Base-by-base conservation (phyloP, 2,113 vertebrate genomes). In the Lontra canadensis region DNA sequence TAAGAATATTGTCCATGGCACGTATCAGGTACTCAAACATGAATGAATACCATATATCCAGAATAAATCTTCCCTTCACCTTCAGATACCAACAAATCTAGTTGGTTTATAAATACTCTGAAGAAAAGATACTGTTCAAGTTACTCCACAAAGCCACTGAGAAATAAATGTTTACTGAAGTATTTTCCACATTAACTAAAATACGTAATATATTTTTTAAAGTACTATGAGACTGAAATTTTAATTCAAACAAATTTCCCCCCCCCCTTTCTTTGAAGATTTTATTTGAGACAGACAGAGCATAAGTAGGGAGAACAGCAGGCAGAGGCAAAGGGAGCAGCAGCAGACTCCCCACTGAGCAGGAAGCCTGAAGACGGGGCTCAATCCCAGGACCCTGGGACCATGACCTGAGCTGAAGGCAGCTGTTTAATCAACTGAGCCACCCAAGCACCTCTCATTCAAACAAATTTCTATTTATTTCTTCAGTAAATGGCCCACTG, bases 21-120 rank as follows among this genome's bases (percentile, higher is more conserved):
- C 4, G 13, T 23, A 78, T 12, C 52, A 47, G 42, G 14, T 52
- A 90, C 36, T 95, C 44, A 93, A 88, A 92, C 25, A 63, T 82
- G 74, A 92, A 90, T 78, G 36, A 81, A 61, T 52, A 88, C 29
- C 18, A 31, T n/a, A 94, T 23, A 67, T 6, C 10, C 34, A 91
- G n/a, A 94, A 78, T 76, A 95, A 73, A 88, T 49, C 44, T 84
- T 85, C 47, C 49, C 23, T 67, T 96, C 80, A 93, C 57, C 44
- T 94, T 83, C 87, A 52, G 83, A 95, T 92, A 67, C 39, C 47
- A 93, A 94, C 57, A 96, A 84, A 95, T 83, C 63, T 74, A 91
- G 31, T 3, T 73, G 21, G 65, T 74, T 44, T 73, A 7, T 49
- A 90, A 76, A 88, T 74, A 69, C 20, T 74, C 26, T 61, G 25